A percentile compares a stretch with the other conserved stretches of the same genome.
These are phyloP conservation scores for Seira ritae DNA, from an alignment of 2,888 invertebrate species.

Conservation along the genomic window DNA sequence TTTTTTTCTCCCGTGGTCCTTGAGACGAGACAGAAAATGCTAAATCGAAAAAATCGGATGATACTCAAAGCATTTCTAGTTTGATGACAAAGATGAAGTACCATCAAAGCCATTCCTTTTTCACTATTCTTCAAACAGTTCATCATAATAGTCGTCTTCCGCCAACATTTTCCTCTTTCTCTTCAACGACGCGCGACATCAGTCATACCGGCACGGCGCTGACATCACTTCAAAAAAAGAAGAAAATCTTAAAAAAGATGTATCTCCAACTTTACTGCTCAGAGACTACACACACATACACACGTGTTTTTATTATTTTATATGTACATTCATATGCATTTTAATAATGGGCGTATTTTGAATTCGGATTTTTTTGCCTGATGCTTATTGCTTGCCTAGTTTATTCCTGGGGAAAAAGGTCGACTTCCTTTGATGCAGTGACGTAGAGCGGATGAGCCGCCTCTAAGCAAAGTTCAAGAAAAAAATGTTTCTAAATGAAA, in stretches of 20 bases:
- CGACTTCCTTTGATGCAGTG: conserved; percentile 45
- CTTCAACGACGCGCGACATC: conserved; percentile 51
- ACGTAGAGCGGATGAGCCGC: conserved; percentile 46
- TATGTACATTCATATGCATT: neutral
- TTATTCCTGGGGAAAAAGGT: conserved; percentile 21
- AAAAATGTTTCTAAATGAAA: conserved; percentile 38
- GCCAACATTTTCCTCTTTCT: conserved; percentile 37
- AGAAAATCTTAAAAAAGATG: neutral
- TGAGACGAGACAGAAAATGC: neutral
- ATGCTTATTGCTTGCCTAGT: neutral
- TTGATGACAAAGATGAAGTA: conserved; percentile 61
- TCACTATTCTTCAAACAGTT: conserved; percentile 42
- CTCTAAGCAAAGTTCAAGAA: conserved; percentile 32
- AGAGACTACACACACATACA: neutral
- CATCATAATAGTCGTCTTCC: conserved; percentile 58
- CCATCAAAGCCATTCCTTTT: conserved; percentile 53
- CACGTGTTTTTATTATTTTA: neutral
- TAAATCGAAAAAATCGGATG: conserved; percentile 30
- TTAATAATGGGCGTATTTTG: neutral
- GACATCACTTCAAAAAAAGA: conserved; percentile 5
- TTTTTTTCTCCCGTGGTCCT: neutral
- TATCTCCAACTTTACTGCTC: neutral
- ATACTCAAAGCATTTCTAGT: conserved; percentile 30
- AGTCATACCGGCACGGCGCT: conserved; percentile 3
- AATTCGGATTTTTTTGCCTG: neutral